Base-by-base conservation (phyloP, 2,888 invertebrate species). In the Melanostoma scalare region DNA sequence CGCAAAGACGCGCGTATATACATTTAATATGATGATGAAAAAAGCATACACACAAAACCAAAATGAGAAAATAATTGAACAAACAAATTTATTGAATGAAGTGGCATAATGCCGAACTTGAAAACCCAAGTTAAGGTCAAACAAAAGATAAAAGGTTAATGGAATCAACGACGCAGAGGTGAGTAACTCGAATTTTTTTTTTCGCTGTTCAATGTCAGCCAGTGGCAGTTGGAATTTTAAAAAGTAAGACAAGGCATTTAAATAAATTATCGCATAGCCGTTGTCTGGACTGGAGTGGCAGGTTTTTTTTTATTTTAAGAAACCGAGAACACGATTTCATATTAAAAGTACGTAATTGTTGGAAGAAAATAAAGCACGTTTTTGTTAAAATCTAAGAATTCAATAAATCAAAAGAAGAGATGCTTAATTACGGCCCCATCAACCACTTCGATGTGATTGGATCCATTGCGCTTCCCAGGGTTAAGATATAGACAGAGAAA, bases 81-180 rank as follows among this genome's bases (percentile, higher is more conserved):
- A 84, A 79, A 79, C 79, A 79, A 79, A 79, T 36, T 79, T 69
- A 79, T 74, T 71, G 63, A 75, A 67, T 74, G 60, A 35, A 60
- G 65, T 69, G 65, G 38, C 58, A 56, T n/a, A 68, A 69, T 78
- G 78, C 55, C 84, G 79, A 84, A 74, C 84, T 79, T 74, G 84
- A 84, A 84, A 74, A 65, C 48, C 61, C 73, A 71, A 74, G 55
- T 48, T 79, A 79, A 84, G 84, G 79, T 79, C 79, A 84, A 74
- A 84, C 69, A 75, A 79, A 74, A 84, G 79, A 84, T 79, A 79
- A 79, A 84, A 84, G 79, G 71, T 84, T 84, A 75, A 79, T 79
- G 84, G 65, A 79, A 79, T 74, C 44, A 58, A 61, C 35, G 35
- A 60, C 68, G 58, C 56, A 53, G 50, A 79, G 79, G 79, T 79